These are phyloP conservation scores for Sander vitreus DNA, from an alignment of 2,113 vertebrate species.

Conservation along the genomic window DNA sequence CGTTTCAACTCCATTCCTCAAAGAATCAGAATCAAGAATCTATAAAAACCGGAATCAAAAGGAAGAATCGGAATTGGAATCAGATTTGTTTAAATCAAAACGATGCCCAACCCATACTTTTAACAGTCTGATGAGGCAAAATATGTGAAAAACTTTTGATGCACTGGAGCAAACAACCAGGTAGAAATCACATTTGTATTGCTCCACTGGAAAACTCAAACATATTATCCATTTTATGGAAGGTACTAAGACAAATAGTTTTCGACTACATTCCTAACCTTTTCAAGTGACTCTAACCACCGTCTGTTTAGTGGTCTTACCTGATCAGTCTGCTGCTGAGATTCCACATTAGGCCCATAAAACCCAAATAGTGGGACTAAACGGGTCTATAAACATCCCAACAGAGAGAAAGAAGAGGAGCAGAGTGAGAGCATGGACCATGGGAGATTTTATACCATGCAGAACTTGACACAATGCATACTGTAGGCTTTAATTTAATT, in stretches of 20 bases:
- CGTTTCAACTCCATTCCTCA: too few relatives aligned
- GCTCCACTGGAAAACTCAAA: too few relatives aligned
- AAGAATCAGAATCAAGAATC: too few relatives aligned
- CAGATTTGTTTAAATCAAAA: too few relatives aligned
- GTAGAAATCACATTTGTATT: too few relatives aligned
- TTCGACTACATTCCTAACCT: background rate
- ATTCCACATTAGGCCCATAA: background rate
- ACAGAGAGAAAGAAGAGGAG: background rate
- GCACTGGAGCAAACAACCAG: too few relatives aligned
- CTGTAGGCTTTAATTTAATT: slow-evolving; percentile 1
- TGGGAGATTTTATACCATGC: background rate
- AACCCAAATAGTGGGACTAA: slow-evolving; percentile 14
- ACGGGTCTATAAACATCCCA: slow-evolving; percentile 22
- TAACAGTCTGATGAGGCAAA: too few relatives aligned
- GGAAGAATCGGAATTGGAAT: too few relatives aligned
- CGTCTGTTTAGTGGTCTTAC: background rate
- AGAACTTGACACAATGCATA: background rate
- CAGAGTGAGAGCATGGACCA: background rate
- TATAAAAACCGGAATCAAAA: too few relatives aligned
- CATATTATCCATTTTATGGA: too few relatives aligned
- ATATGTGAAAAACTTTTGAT: too few relatives aligned
- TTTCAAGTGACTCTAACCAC: background rate
- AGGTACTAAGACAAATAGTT: background rate
- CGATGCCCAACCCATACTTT: too few relatives aligned
- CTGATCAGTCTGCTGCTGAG: slow-evolving; percentile 4